Conservation (phyloP, 2,888 invertebrate species). For the Diplazon laetatorius region DNA sequence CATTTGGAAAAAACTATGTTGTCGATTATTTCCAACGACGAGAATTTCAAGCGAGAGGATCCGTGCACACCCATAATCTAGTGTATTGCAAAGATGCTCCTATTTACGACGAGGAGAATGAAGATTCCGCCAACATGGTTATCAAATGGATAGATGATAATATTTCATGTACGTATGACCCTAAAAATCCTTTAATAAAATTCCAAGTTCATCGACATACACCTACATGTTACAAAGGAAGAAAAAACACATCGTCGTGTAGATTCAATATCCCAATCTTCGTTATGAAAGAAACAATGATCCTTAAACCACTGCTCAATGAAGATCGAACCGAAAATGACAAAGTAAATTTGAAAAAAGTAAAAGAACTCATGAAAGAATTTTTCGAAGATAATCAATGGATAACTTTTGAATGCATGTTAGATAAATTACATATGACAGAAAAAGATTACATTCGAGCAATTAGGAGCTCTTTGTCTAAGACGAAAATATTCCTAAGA, state of each 20-base stretch:
- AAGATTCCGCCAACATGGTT: not conserved
- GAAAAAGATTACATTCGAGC: slow-evolving; percentile 20
- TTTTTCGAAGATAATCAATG: slow-evolving; percentile 4
- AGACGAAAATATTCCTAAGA: slow-evolving; percentile 27
- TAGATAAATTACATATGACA: not conserved
- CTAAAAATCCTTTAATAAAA: slow-evolving; percentile 76
- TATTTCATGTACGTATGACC: slow-evolving; percentile 76
- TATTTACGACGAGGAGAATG: slow-evolving; percentile 13
- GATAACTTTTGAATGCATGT: slow-evolving; percentile 1
- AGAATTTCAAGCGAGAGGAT: slow-evolving; percentile 62
- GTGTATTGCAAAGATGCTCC: slow-evolving; percentile 34
- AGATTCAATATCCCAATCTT: not conserved
- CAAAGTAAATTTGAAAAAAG: slow-evolving; percentile 1
- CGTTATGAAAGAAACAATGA: slow-evolving; percentile 15
- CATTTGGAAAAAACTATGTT: slow-evolving; percentile 50
- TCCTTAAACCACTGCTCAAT: slow-evolving; percentile 9
- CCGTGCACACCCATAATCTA: slow-evolving; percentile 33
- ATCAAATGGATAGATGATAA: slow-evolving; percentile 9
- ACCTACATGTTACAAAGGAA: slow-evolving; percentile 6
- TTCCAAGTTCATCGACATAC: slow-evolving; percentile 26
- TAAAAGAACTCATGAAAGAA: slow-evolving; percentile 9
- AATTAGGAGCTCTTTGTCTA: slow-evolving; percentile 29
- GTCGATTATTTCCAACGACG: slow-evolving; percentile 61
- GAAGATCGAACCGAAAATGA: not conserved
- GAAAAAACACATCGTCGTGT: not conserved